Evolutionary conservation across 92 coral and sea anemone species (phyloP).

Genomic region (Scolanthus callimorphus): DNA sequence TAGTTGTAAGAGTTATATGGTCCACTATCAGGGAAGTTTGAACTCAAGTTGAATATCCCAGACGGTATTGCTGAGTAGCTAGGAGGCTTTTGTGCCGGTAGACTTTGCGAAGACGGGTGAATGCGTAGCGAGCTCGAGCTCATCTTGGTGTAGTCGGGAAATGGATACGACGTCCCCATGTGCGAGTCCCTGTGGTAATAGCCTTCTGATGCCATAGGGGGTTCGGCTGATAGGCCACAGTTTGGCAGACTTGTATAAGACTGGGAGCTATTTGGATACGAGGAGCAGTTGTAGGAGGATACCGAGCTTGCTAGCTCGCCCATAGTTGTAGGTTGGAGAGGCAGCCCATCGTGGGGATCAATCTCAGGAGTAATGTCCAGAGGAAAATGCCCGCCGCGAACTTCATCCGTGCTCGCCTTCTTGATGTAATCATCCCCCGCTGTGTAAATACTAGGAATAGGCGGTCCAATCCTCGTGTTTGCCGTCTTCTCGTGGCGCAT

Average conservation of each 20-base stretch:
- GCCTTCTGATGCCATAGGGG: constrained; percentile 12
- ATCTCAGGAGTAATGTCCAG: constrained; percentile 68
- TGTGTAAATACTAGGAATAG: constrained; percentile 48
- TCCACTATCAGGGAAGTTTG: constrained; percentile 66
- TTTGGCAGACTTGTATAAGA: constrained; percentile 17
- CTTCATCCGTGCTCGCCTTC: constrained; percentile 42
- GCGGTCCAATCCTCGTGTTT: constrained; percentile 59
- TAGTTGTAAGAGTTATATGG: constrained; percentile 49
- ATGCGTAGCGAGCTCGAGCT: constrained; percentile 11
- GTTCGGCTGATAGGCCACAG: neutral
- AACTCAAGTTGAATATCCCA: constrained; percentile 55
- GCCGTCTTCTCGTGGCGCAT: constrained; percentile 70
- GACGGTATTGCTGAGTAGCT: constrained; percentile 63
- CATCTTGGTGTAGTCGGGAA: constrained; percentile 4
- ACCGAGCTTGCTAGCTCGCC: constrained; percentile 34
- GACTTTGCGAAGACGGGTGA: constrained; percentile 48
- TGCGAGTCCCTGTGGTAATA: constrained; percentile 21
- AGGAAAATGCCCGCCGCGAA: constrained; percentile 46
- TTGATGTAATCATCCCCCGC: constrained; percentile 31
- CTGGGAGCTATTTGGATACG: constrained; percentile 33
- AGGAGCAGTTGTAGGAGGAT: constrained; percentile 43
- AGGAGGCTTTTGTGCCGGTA: constrained; percentile 43
- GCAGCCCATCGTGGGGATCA: constrained; percentile 56
- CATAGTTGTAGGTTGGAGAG: constrained; percentile 56
- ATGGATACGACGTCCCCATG: constrained; percentile 5